Conservation (phyloP, 2,113 vertebrate species). For the Chaenogobius annularis region DNA sequence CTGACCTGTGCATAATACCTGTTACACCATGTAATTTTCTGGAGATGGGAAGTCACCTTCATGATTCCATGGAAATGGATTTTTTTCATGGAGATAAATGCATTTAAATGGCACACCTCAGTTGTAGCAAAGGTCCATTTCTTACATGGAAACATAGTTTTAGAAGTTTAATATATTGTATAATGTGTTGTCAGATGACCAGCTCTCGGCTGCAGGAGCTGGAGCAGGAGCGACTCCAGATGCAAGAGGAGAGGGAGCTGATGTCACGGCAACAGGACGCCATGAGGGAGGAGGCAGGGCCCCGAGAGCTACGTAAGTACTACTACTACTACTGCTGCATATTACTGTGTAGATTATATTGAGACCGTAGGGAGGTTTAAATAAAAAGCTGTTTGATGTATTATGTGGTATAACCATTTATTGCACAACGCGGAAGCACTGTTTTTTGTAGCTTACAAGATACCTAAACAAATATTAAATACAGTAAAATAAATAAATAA, state of each 20-base stretch:
- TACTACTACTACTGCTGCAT: constrained; percentile 2
- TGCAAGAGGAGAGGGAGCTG: constrained; percentile 86
- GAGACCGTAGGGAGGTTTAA: not conserved
- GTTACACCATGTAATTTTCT: no score
- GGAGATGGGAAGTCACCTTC: no score
- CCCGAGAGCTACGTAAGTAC: constrained; percentile 90
- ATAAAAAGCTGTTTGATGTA: not conserved
- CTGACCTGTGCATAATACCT: no score
- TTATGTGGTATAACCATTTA: not conserved
- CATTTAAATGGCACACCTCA: no score
- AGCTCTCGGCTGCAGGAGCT: constrained; percentile 88
- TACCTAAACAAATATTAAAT: not conserved
- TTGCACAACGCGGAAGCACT: not conserved
- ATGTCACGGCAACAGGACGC: constrained; percentile 88
- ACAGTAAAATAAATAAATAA: no score
- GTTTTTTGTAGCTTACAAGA: not conserved
- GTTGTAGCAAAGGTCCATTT: not conserved
- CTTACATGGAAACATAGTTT: no score
- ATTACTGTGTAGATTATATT: not conserved
- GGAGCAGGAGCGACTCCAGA: constrained; percentile 86
- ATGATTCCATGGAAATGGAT: no score
- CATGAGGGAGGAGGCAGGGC: constrained; percentile 84
- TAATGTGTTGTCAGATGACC: constrained; percentile 65
- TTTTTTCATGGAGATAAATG: no score
- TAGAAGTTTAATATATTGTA: not conserved